These are phyloP conservation scores for Dipodomys spectabilis DNA, from an alignment of 2,113 vertebrate genomes.

Conservation along the genomic window DNA sequence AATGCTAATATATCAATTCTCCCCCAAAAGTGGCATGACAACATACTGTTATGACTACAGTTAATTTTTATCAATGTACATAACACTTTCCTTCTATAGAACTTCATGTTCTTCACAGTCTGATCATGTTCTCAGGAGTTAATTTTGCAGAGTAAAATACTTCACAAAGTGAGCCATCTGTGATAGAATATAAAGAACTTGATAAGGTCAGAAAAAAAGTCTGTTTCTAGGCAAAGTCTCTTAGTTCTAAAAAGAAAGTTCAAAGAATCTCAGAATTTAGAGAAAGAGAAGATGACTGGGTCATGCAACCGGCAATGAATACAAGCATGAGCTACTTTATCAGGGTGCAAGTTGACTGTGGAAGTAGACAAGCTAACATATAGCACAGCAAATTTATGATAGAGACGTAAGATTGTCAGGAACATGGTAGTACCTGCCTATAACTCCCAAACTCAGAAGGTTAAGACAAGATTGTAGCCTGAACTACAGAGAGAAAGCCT, in stretches of 20 bases:
- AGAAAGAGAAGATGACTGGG: background rate
- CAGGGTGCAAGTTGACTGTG: background rate
- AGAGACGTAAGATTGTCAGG: background rate
- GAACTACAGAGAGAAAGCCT: background rate
- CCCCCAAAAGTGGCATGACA: conserved; percentile 47
- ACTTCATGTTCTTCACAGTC: conserved; percentile 14
- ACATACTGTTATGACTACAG: conserved; percentile 70
- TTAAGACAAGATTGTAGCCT: no score
- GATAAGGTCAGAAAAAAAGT: conserved; percentile 9
- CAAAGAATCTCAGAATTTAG: background rate
- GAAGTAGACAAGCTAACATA: background rate
- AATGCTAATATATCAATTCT: conserved; percentile 71
- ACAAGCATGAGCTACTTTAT: background rate
- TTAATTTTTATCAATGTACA: conserved; percentile 16
- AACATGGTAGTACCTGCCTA: background rate
- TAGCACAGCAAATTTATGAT: background rate
- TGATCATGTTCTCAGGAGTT: conserved; percentile 31
- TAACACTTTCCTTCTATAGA: conserved; percentile 56
- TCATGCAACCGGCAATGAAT: background rate
- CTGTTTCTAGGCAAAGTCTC: background rate
- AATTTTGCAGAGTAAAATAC: conserved; percentile 13
- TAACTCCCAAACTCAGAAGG: background rate
- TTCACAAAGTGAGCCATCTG: conserved; percentile 47
- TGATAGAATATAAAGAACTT: conserved; percentile 17
- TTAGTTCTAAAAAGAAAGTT: background rate